These are phyloP conservation scores for Seriola aureovittata DNA, from an alignment of 2,113 vertebrate species.

Conservation along the genomic window DNA sequence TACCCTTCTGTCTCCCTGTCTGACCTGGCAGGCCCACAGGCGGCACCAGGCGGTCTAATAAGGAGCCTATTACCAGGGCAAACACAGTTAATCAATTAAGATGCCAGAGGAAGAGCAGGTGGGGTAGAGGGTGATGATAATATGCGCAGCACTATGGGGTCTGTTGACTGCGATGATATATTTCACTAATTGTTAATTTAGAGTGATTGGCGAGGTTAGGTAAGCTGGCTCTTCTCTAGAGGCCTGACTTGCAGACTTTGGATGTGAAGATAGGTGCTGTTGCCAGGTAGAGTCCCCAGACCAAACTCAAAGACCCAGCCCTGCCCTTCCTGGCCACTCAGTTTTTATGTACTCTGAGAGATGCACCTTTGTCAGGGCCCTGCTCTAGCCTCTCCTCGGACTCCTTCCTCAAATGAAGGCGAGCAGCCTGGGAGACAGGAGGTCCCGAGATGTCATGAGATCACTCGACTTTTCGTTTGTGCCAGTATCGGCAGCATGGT, in stretches of 20 bases:
- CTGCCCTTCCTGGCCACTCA: slow-evolving; percentile 8
- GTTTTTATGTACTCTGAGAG: slow-evolving; percentile 25
- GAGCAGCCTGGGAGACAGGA: slow-evolving; percentile 34
- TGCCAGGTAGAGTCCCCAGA: slow-evolving; percentile 20
- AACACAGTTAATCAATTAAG: slow-evolving; percentile 80
- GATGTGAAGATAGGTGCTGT: slow-evolving; percentile 7
- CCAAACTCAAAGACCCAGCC: slow-evolving; percentile 18
- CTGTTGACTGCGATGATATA: slow-evolving; percentile 50
- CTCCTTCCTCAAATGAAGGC: slow-evolving; percentile 21
- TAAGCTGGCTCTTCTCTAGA: slow-evolving; percentile 10
- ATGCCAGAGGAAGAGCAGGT: slow-evolving; percentile 59
- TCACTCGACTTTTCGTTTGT: slow-evolving; percentile 64
- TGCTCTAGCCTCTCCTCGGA: slow-evolving; percentile 20
- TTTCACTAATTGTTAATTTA: slow-evolving; percentile 57
- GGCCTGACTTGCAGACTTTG: slow-evolving; percentile 8
- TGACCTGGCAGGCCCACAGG: slow-evolving; percentile 68
- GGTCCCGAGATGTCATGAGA: slow-evolving; percentile 59
- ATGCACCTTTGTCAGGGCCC: slow-evolving; percentile 8
- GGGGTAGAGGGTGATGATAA: slow-evolving; percentile 55
- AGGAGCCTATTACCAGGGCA: slow-evolving; percentile 71
- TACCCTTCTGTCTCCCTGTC: slow-evolving; percentile 34
- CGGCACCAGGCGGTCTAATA: slow-evolving; percentile 63
- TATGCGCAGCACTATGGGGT: slow-evolving; percentile 34
- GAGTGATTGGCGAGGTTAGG: slow-evolving; percentile 15
- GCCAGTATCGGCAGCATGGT: slow-evolving; percentile 61